Evolutionary conservation across 2,888 invertebrate genomes (phyloP).

Genomic region (Eristalis intricaria): DNA sequence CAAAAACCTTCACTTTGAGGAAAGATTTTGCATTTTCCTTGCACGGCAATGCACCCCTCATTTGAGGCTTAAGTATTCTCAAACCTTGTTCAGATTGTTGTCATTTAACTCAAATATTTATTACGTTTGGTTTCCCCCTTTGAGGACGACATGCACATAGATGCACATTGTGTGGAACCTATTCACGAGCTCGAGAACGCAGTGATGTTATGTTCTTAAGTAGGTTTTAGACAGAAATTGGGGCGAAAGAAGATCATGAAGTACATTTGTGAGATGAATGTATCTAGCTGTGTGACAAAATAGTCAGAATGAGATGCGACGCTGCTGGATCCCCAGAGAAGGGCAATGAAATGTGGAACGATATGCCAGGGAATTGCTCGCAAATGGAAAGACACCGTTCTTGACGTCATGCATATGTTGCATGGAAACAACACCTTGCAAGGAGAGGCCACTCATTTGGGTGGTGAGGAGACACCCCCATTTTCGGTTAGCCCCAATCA

Average conservation of each 20-base stretch:
- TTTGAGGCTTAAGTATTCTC: too few relatives aligned
- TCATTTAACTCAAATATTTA: neutral
- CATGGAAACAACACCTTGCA: neutral
- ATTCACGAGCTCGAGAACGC: neutral
- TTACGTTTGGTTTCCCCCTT: too few relatives aligned
- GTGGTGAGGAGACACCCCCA: neutral
- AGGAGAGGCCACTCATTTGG: neutral
- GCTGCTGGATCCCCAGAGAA: neutral
- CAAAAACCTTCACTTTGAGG: neutral
- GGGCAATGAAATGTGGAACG: neutral
- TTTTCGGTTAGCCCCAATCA: too few relatives aligned
- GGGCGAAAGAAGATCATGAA: neutral
- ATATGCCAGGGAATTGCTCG: slow-evolving; percentile 3
- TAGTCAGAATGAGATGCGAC: neutral
- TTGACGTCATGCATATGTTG: neutral
- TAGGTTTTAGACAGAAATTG: neutral
- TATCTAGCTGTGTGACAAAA: neutral
- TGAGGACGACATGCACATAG: too few relatives aligned
- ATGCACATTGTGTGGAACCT: neutral
- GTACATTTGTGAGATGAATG: neutral
- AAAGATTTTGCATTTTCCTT: too few relatives aligned
- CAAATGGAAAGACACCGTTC: neutral
- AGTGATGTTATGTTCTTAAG: neutral
- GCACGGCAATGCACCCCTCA: too few relatives aligned
- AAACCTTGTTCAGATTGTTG: neutral